Base-by-base conservation (phyloP, 1,140 invertebrate species). In the Agrypnia vestita region DNA sequence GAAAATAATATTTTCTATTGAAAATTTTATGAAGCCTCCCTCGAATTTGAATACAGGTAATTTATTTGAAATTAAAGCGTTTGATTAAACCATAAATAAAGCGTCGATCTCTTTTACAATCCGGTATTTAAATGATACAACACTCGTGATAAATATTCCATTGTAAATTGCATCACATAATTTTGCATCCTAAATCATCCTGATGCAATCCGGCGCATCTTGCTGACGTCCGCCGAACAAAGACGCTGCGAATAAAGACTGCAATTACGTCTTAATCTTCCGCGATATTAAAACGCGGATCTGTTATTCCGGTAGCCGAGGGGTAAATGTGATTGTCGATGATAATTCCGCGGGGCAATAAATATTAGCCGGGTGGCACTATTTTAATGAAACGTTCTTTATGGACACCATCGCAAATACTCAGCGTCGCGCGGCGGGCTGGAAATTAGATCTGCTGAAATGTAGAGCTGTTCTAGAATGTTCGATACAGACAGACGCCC, bases 161-260 rank as follows among this genome's bases (percentile, higher is more conserved):
- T 62, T 62, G 19, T 62, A 25, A 62, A 62, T 62, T 62, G 59
- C 59, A 62, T 62, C 25, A 25, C 25, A 25, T 62, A 62, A n/a
- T 62, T 25, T 62, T 25, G 25, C 59, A 35, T 25, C 25, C 25
- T 62, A 62, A 62, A 62, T 62, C 59, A 62, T 62, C 21, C n/a
- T 4, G 11, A 51, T 15, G n/a, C n/a, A 13, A 51, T 62, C 19
- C 21, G 25, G 25, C 25, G 25, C 6, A 35, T 62, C 17, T 21
- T 35, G 17, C 59, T n/a, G 17, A 62, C 17, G 25, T 13, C 59
- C 25, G 8, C 53, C 53, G 53, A 56, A 56, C 19, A 35, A 35
- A 35, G 25, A 35, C 25, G 6, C 25, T 35, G 25, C 1, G 53
- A 56, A 19, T 9, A 53, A n/a, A 11, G 53, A 4, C 53, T 56